These are phyloP conservation scores for Ostrea edulis DNA, from an alignment of 1,140 invertebrate genomes.

Conservation along the genomic window DNA sequence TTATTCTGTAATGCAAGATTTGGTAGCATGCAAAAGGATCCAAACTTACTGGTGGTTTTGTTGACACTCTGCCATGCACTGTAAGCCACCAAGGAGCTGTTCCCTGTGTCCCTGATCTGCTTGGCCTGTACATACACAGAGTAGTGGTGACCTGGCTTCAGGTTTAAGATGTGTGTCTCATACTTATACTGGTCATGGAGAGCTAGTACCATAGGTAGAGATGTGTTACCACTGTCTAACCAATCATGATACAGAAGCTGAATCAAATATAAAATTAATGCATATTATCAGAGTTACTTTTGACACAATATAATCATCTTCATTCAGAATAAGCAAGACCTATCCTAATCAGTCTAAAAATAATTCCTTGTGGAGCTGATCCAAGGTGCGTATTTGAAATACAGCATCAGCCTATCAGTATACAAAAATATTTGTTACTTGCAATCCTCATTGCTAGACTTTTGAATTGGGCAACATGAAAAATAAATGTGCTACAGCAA, in stretches of 20 bases:
- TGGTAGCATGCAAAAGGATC: neutral
- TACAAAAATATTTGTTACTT: too few relatives aligned
- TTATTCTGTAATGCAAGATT: neutral
- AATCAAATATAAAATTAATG: constrained; percentile 32
- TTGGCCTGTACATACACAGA: constrained; percentile 57
- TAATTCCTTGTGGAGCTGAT: too few relatives aligned
- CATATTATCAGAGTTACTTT: neutral
- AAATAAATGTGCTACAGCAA: too few relatives aligned
- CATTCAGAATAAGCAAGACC: neutral
- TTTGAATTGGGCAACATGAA: too few relatives aligned
- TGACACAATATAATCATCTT: neutral
- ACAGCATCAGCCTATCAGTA: too few relatives aligned
- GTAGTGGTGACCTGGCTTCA: constrained; percentile 60
- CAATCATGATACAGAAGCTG: constrained; percentile 49
- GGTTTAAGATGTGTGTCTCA: constrained; percentile 45
- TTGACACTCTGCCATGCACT: constrained; percentile 48
- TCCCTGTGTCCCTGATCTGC: constrained; percentile 48
- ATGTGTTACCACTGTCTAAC: constrained; percentile 48
- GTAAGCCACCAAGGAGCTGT: constrained; percentile 51
- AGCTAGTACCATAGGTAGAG: constrained; percentile 44
- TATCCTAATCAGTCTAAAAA: too few relatives aligned
- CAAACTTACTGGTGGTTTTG: constrained; percentile 54
- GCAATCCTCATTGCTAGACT: too few relatives aligned
- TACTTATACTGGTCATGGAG: constrained; percentile 51
- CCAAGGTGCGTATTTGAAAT: too few relatives aligned